These are phyloP conservation scores for Sturmia bella DNA, from an alignment of 2,888 invertebrate species.

Conservation along the genomic window DNA sequence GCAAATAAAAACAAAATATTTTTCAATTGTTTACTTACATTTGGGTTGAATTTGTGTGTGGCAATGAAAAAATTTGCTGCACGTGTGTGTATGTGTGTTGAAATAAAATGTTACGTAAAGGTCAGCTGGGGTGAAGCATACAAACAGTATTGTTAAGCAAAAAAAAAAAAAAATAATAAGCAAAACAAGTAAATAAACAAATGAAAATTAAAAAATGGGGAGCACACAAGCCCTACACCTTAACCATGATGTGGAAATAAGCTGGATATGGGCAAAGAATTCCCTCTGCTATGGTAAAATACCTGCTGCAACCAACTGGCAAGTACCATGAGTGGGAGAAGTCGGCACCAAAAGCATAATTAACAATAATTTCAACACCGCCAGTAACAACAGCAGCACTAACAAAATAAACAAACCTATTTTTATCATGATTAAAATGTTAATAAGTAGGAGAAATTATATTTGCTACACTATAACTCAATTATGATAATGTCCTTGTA, in stretches of 20 bases:
- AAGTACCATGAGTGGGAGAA: too few species aligned
- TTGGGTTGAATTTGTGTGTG: constrained; percentile 7
- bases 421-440: constrained; percentile 66
- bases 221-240: not conserved
- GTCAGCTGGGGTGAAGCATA: not conserved
- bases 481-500: constrained; percentile 62
- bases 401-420: constrained; percentile 33
- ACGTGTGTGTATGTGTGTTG: not conserved
- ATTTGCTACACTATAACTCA: constrained; percentile 66
- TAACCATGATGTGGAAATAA: not conserved
- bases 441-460: constrained; percentile 64
- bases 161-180: not conserved
- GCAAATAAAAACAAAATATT: constrained; percentile 29
- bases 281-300: too few species aligned
- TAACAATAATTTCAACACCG: constrained; percentile 24
- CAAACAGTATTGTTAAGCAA: not conserved
- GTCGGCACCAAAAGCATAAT: constrained; percentile 6
- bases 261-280: too few species aligned
- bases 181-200: not conserved
- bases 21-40: constrained; percentile 38
- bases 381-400: not conserved
- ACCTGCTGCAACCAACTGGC: too few species aligned
- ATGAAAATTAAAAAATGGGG: not conserved
- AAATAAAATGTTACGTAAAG: constrained; percentile 37
- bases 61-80: not conserved